phyloP scores from a whole-genome alignment of 2,888 invertebrate species.

The Xylota segnis region DNA sequence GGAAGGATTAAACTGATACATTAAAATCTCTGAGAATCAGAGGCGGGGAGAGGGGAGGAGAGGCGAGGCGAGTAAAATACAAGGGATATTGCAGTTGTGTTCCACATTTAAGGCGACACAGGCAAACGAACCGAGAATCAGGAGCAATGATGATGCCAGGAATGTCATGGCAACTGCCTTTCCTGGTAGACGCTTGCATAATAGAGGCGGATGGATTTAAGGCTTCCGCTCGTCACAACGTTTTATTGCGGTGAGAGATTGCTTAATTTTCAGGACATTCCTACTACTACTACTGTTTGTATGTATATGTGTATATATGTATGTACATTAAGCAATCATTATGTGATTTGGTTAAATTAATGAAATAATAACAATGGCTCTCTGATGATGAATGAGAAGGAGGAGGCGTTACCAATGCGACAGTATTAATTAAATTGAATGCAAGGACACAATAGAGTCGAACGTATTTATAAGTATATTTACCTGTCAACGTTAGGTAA shows the following conservation, averaged over 20 bases:
- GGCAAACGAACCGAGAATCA: slow-evolving; percentile 57
- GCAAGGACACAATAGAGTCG: slow-evolving; percentile 36
- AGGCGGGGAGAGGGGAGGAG: too few species aligned
- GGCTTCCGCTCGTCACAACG: slow-evolving; percentile 70
- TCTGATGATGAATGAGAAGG: slow-evolving; percentile 53
- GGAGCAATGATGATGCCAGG: slow-evolving; percentile 50
- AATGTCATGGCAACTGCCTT: slow-evolving; percentile 54
- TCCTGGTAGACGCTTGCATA: slow-evolving; percentile 51
- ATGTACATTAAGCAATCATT: slow-evolving; percentile 56
- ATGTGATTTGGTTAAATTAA: slow-evolving; percentile 62
- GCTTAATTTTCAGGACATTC: slow-evolving; percentile 49
- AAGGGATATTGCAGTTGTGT: slow-evolving; percentile 61
- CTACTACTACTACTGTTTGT: neutral
- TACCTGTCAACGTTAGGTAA: slow-evolving; percentile 43
- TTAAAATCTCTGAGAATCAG: slow-evolving; percentile 62
- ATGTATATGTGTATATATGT: neutral
- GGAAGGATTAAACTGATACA: slow-evolving; percentile 78
- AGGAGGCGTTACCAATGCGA: slow-evolving; percentile 24
- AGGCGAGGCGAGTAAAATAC: slow-evolving; percentile 46
- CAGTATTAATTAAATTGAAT: slow-evolving; percentile 55
- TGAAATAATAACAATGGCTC: slow-evolving; percentile 67
- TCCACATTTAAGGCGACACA: slow-evolving; percentile 57
- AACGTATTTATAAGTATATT: slow-evolving; percentile 21
- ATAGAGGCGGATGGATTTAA: slow-evolving; percentile 69
- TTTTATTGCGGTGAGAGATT: slow-evolving; percentile 59